A percentile compares a stretch with the other conserved stretches of the same genome.
These are phyloP conservation scores for Amphimedon queenslandica DNA, from an alignment of 37 sponge, comb jelly and placozoan genomes.

Conservation along the genomic window DNA sequence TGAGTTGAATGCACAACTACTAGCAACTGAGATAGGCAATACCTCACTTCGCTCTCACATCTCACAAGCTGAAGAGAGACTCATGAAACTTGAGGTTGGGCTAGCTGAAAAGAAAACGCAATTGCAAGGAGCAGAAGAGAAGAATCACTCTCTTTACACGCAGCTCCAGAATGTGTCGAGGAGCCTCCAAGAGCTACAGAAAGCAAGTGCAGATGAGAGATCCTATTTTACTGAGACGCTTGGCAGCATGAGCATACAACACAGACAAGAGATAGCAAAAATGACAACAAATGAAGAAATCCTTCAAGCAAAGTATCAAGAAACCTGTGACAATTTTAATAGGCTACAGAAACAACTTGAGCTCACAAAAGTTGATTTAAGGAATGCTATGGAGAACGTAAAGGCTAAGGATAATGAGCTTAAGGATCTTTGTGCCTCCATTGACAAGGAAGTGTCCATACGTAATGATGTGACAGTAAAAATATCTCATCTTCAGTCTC, in stretches of 20 bases:
- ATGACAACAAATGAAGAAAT: background rate
- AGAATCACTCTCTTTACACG: background rate
- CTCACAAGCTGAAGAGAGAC: background rate
- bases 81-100: background rate
- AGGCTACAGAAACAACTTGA: background rate
- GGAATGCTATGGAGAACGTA: background rate
- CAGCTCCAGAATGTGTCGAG: background rate
- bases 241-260: background rate
- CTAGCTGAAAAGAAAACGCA: background rate
- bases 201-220: background rate
- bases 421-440: background rate
- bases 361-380: background rate
- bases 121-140: slow-evolving; percentile 8
- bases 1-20: background rate
- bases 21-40: background rate
- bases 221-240: background rate
- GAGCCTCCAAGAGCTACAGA: background rate
- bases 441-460: background rate
- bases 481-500: background rate
- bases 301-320: background rate
- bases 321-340: background rate
- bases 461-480: background rate
- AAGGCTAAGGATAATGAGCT: background rate
- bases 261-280: background rate
- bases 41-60: background rate